A percentile compares a stretch with the other conserved stretches of the same genome.
phyloP scores from a whole-genome alignment of 2,888 invertebrate species.

The Ommatoiulus sabulosus region DNA sequence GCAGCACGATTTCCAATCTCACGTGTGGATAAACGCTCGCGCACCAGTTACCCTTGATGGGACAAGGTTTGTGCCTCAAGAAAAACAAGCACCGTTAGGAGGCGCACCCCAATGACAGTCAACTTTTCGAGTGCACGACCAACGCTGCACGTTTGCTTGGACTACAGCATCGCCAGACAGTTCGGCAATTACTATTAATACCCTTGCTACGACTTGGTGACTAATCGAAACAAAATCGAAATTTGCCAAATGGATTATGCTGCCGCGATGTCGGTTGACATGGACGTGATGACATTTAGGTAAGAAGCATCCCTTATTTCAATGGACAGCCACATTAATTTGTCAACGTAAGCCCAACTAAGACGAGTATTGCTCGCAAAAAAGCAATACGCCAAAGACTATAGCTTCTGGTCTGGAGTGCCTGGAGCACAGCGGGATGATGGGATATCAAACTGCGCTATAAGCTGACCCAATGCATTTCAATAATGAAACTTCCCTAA shows the following conservation, averaged over 20 bases:
- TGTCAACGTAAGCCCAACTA: background rate
- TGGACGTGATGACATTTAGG: background rate
- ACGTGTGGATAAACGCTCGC: slow-evolving; percentile 24
- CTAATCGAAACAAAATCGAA: background rate
- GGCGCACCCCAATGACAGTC: slow-evolving; percentile 35
- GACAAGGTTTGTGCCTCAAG: background rate
- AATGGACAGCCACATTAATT: background rate
- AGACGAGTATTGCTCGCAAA: background rate
- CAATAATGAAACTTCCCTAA: slow-evolving; percentile 29
- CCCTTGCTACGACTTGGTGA: background rate
- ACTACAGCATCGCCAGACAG: background rate
- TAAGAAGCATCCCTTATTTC: background rate
- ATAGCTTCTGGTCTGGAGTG: background rate
- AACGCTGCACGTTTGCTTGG: background rate
- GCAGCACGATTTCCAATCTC: background rate
- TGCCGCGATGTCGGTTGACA: background rate
- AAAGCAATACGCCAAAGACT: background rate
- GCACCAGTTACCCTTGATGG: slow-evolving; percentile 27
- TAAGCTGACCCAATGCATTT: background rate
- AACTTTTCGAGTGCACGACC: background rate
- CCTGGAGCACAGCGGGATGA: background rate
- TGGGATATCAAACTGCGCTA: background rate
- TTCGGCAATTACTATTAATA: background rate
- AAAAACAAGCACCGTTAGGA: slow-evolving; percentile 27
- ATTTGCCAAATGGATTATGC: background rate